Evolutionary conservation across 1,140 invertebrate genomes (phyloP).

Genomic region (Apis laboriosa): DNA sequence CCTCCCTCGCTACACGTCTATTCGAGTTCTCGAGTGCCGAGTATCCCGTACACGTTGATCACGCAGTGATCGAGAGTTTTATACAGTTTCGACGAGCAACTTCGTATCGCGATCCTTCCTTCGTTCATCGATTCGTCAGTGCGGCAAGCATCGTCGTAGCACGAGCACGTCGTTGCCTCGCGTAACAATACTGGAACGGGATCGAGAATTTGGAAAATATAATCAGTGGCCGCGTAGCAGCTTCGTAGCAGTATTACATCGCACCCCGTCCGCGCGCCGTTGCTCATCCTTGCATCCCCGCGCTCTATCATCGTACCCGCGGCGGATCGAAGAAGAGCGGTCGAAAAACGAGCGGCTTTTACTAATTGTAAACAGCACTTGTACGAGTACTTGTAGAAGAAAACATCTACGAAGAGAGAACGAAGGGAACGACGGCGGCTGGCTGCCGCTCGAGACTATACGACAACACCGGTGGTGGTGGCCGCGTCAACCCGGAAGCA

Average conservation of each 20-base stretch:
- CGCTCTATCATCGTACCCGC: slow-evolving; percentile 25
- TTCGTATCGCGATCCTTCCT: background rate
- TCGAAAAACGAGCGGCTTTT: background rate
- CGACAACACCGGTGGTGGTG: slow-evolving; percentile 8
- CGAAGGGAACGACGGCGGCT: background rate
- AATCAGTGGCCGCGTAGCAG: background rate
- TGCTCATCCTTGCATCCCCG: background rate
- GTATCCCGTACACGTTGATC: slow-evolving; percentile 5
- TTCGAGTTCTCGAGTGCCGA: background rate
- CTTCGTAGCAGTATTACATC: slow-evolving; percentile 1
- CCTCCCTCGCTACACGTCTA: background rate
- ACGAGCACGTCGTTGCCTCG: background rate
- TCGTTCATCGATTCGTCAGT: background rate
- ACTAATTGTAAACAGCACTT: slow-evolving; percentile 57
- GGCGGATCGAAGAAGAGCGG: no score
- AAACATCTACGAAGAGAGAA: slow-evolving; percentile 41
- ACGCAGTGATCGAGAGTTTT: background rate
- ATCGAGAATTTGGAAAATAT: background rate
- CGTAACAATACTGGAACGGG: background rate
- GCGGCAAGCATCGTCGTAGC: background rate
- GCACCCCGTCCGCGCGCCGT: background rate
- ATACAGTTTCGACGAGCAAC: background rate
- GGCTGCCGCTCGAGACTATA: background rate
- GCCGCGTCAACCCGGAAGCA: slow-evolving; percentile 4
- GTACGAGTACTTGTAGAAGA: slow-evolving; percentile 31